Evolutionary conservation across 1,140 invertebrate genomes (phyloP).

Genomic region (Cotesia vestalis): DNA sequence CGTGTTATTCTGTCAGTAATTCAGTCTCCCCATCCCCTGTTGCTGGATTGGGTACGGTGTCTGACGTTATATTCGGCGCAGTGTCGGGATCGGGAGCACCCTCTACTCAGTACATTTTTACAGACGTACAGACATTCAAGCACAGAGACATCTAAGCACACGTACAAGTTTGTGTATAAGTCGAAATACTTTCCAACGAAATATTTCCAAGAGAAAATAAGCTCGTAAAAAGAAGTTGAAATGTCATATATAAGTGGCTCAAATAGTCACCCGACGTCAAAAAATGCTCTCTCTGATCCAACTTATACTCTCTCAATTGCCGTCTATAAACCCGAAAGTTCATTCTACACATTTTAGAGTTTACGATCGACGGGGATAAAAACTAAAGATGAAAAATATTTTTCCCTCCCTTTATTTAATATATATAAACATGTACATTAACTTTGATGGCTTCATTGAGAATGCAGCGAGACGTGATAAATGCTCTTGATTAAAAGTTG

Average conservation of each 20-base stretch:
- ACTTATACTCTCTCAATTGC: slow-evolving; percentile 3
- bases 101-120: not conserved
- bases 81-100: too few species aligned
- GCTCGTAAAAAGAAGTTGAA: slow-evolving; percentile 37
- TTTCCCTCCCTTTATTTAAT: not conserved
- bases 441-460: slow-evolving; percentile 27
- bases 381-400: slow-evolving; percentile 20
- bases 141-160: not conserved
- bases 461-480: slow-evolving; percentile 19
- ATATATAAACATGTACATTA: slow-evolving; percentile 5
- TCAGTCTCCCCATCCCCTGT: too few species aligned
- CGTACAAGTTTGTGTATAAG: not conserved
- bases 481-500: slow-evolving; percentile 3
- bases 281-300: slow-evolving; percentile 17
- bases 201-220: slow-evolving; percentile 51
- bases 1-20: too few species aligned
- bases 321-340: slow-evolving; percentile 16
- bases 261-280: slow-evolving; percentile 4
- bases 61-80: too few species aligned
- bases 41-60: too few species aligned
- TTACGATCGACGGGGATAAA: slow-evolving; percentile 27
- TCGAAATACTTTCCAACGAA: slow-evolving; percentile 47
- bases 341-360: slow-evolving; percentile 29
- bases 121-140: slow-evolving; percentile 17
- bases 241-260: slow-evolving; percentile 38